These are phyloP conservation scores for Catostomus latipinnis DNA, from an alignment of 2,797 vertebrate species.

Conservation along the genomic window DNA sequence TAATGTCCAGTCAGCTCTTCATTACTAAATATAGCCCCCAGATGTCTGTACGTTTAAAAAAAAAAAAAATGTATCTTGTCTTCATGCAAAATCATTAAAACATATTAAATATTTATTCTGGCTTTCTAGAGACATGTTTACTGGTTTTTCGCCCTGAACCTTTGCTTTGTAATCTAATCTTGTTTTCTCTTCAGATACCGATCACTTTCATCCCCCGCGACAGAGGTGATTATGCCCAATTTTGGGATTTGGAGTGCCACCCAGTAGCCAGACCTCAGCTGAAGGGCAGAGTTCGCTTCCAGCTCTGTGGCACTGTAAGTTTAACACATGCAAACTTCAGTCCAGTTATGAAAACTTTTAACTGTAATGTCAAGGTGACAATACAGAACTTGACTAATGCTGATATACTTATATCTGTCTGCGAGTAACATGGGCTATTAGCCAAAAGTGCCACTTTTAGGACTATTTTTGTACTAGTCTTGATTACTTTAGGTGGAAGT, in stretches of 20 bases:
- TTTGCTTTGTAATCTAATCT: background rate
- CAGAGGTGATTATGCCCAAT: constrained; percentile 90
- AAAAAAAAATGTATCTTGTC: no score
- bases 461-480: background rate
- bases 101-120: no score
- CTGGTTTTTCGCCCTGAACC: no score
- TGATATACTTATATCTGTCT: background rate
- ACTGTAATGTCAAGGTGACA: background rate
- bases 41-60: no score
- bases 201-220: constrained; percentile 90
- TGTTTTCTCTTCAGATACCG: constrained; percentile 77
- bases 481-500: background rate
- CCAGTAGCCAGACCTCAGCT: constrained; percentile 82
- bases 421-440: background rate
- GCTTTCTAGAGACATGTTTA: no score
- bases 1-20: no score
- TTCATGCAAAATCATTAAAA: no score
- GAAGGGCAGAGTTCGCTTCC: constrained; percentile 87
- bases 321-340: background rate
- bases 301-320: constrained; percentile 90
- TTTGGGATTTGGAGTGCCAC: constrained; percentile 95
- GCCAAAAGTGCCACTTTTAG: background rate
- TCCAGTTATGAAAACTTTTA: background rate
- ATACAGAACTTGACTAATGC: background rate
- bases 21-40: no score